These are phyloP conservation scores for Tetrao urogallus DNA, from an alignment of 2,113 vertebrate species.

Conservation along the genomic window DNA sequence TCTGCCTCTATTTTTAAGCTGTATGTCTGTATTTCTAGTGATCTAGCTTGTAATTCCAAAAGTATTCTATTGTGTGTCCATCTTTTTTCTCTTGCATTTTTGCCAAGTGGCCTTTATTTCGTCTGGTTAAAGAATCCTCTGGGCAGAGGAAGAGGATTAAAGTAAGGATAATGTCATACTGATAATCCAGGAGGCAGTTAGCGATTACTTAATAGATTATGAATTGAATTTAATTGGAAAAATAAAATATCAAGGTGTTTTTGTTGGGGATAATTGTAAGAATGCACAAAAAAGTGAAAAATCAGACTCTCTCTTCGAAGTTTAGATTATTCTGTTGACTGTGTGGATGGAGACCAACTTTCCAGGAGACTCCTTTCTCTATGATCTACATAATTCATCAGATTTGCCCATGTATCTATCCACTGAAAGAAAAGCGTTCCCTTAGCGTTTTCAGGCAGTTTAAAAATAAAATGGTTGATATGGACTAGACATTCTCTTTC, in stretches of 20 bases:
- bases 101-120: conserved; percentile 55
- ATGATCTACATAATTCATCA: not conserved
- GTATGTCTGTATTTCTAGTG: conserved; percentile 75
- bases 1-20: conserved; percentile 71
- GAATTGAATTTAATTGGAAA: not conserved
- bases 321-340: not conserved
- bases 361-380: not conserved
- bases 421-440: not conserved
- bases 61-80: conserved; percentile 54
- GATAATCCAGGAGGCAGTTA: not conserved
- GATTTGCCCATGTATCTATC: not conserved
- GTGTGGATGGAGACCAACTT: not conserved
- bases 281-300: not conserved
- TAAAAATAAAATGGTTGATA: not conserved
- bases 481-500: not conserved
- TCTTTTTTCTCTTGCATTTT: conserved; percentile 59
- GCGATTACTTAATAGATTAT: not conserved
- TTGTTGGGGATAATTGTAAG: not conserved
- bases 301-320: not conserved
- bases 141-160: not conserved
- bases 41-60: conserved; percentile 71
- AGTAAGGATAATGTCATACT: conserved; percentile 23
- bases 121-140: conserved; percentile 30
- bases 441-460: not conserved
- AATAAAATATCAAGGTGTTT: not conserved